A percentile compares a stretch with the other conserved stretches of the same genome.
These are phyloP conservation scores for roundworm (Caenorhabditis elegans) DNA, from an alignment of 1,140 invertebrate species.

Conservation along the genomic window WBcel235 BX284605.5:270501-271000, in stretches of 20 bases:
- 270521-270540: constrained; percentile 46
- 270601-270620: constrained; percentile 39
- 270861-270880: neutral
- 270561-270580: constrained; percentile 3
- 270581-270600: constrained; percentile 19
- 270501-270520: constrained; percentile 37
- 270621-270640: neutral
- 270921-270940: no score
- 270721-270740: neutral
- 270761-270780: no score
- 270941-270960: no score
- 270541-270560: constrained; percentile 21
- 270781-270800: no score
- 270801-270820: no score
- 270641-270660: constrained; percentile 35
- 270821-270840: neutral
- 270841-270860: neutral
- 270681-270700: constrained; percentile 53
- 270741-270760: no score
- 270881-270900: no score
- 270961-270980: no score
- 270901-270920: no score
- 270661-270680: constrained; percentile 35
- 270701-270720: constrained; percentile 45
- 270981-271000: no score